Base-by-base conservation (phyloP, 2,113 vertebrate species). In the Stegastes partitus region DNA sequence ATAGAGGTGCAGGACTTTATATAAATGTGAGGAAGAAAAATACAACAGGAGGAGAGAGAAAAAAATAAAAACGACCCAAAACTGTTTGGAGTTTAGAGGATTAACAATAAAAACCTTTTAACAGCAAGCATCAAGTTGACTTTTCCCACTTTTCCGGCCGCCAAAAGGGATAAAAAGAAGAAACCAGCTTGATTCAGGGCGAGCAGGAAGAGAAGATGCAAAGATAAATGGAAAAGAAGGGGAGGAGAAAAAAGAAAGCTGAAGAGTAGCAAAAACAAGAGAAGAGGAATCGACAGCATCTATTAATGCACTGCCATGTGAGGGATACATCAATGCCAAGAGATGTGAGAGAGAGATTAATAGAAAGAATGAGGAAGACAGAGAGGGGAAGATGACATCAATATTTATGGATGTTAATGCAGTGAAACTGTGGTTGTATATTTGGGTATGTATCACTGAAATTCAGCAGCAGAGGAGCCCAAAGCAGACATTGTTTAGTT, bases 391-490 rank as follows among this genome's bases (percentile, higher is more conserved):
- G 25, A 5, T 3, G 4, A n/a, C 49, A 56, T 70, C 18, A 78
- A 70, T 78, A 70, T 70, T 21, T 34, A 67, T 73, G 21, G 2
- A 0, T 23, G 62, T 26, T 26, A 37, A 73, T 45, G 45, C 26
- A 22, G 58, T 15, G 15, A 49, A 51, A 26, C 18, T 18, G n/a
- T 3, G n/a, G 4, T 22, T n/a, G 39, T 3, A 10, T 45, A 15
- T 15, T 42, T 15, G 39, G 39, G 0, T 15, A 39, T 39, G 7
- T 39, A 15, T 42, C 39, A 4, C 3, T 2, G 12, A n/a, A 25
- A 25, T 28, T 68, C 7, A 21, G 15, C 26, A 69, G 53, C 19
- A 21, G 25, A 56, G 15, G 25, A 56, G 15, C 37, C n/a, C 19
- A 28, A 56, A 28, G 2, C 19, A 49, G 18, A n/a, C 47, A n/a